Percentiles rank a stretch among this genome's conserved stretches.
phyloP scores from a whole-genome alignment of 1,140 invertebrate species.

The Zeugodacus cucurbitae region DNA sequence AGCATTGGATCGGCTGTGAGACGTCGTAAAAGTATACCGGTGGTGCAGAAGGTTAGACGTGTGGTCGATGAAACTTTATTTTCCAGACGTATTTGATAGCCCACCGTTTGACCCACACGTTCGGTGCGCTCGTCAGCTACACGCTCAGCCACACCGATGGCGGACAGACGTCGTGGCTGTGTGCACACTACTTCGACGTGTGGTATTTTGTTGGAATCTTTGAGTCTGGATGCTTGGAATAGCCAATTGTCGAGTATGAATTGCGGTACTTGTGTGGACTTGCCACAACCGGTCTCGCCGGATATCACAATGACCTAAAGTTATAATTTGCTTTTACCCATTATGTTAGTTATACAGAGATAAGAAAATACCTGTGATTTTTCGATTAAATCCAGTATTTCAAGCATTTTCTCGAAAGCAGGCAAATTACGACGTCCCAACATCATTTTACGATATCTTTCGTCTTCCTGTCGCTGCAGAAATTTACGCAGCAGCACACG shows the following conservation, averaged over 20 bases:
- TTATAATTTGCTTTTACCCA: conserved; percentile 47
- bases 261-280: conserved; percentile 92
- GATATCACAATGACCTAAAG: conserved; percentile 77
- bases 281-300: conserved; percentile 90
- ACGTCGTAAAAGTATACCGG: conserved; percentile 86
- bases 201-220: conserved; percentile 48
- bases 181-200: conserved; percentile 83
- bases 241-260: conserved; percentile 87
- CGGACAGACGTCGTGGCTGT: conserved; percentile 91
- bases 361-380: conserved; percentile 67
- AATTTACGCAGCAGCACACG: conserved; percentile 71
- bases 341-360: no score
- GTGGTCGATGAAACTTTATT: conserved; percentile 82
- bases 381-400: conserved; percentile 74
- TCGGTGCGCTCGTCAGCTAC: conserved; percentile 89
- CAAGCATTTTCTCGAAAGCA: conserved; percentile 73
- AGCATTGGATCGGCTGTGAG: conserved; percentile 80
- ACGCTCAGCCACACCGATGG: conserved; percentile 90
- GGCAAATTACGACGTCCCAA: conserved; percentile 73
- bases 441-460: conserved; percentile 75
- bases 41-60: conserved; percentile 88
- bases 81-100: conserved; percentile 87
- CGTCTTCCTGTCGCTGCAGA: conserved; percentile 70
- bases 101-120: conserved; percentile 82
- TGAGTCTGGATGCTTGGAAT: conserved; percentile 48